These are phyloP conservation scores for Sebastes matsubarae DNA, from an alignment of 2,797 vertebrate genomes.

Conservation along the genomic window DNA sequence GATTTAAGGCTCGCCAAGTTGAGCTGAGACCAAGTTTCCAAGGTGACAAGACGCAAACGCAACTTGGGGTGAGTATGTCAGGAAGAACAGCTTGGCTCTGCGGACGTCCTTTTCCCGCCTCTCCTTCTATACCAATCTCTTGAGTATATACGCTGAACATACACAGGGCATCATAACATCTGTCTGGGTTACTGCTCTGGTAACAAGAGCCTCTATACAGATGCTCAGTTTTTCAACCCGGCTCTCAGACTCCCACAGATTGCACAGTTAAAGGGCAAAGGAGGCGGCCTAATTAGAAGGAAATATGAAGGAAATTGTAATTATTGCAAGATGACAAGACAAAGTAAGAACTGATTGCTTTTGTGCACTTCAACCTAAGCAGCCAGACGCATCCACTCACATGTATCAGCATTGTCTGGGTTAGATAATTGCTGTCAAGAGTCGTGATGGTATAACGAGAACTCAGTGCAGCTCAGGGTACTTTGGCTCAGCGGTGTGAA, in stretches of 20 bases:
- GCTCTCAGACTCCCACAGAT: conserved; percentile 36
- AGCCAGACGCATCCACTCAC: conserved; percentile 35
- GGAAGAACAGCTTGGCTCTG: conserved; percentile 52
- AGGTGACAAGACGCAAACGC: conserved; percentile 63
- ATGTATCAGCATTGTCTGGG: conserved; percentile 36
- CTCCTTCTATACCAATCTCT: conserved; percentile 34
- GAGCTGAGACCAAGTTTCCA: conserved; percentile 73
- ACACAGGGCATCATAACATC: conserved; percentile 61
- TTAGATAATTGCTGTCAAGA: conserved; percentile 58
- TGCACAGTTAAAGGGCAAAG: conserved; percentile 45
- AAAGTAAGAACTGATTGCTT: conserved; percentile 41
- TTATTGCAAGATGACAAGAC: conserved; percentile 43
- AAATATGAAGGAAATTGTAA: conserved; percentile 46
- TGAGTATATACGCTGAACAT: conserved; percentile 34
- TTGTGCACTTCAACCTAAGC: conserved; percentile 26
- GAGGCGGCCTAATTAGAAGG: conserved; percentile 48
- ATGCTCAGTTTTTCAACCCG: conserved; percentile 52
- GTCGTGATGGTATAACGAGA: conserved; percentile 38
- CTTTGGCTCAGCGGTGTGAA: conserved; percentile 32
- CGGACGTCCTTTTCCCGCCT: conserved; percentile 7
- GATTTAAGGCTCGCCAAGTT: conserved; percentile 67
- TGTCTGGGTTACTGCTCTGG: conserved; percentile 55
- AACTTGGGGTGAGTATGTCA: conserved; percentile 75
- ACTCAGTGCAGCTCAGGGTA: conserved; percentile 20
- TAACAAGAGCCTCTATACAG: conserved; percentile 72